Conservation (phyloP, 2,113 vertebrate genomes). For the Eurystomus gularis region DNA sequence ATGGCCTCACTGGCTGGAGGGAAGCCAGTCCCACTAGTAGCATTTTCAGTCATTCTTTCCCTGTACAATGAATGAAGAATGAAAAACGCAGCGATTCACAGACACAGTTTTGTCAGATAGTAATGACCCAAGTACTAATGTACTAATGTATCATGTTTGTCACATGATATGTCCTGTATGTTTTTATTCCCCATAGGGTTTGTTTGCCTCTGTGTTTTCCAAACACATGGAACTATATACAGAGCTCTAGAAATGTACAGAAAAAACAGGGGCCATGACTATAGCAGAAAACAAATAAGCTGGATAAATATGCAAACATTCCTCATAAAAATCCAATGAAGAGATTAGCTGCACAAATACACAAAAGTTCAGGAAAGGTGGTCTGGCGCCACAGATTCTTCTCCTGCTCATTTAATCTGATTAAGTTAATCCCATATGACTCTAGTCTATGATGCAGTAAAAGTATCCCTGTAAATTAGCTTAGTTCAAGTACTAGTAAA, state of each 20-base stretch:
- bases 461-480: background rate
- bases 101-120: background rate
- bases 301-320: slow-evolving; percentile 15
- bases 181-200: background rate
- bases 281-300: background rate
- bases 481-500: background rate
- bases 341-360: slow-evolving; percentile 31
- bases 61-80: slow-evolving; percentile 56
- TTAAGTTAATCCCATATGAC: background rate
- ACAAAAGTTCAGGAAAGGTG: slow-evolving; percentile 18
- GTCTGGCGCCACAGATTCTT: background rate
- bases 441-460: background rate
- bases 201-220: background rate
- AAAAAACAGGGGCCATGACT: background rate
- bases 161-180: background rate
- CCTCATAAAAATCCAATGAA: slow-evolving; percentile 36
- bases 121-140: background rate
- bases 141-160: background rate
- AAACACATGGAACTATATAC: background rate
- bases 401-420: slow-evolving; percentile 14
- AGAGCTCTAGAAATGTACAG: background rate
- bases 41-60: slow-evolving; percentile 12
- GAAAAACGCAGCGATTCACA: slow-evolving; percentile 52
- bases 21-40: background rate
- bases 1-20: slow-evolving; percentile 4